Conservation (phyloP, 2,797 vertebrate species). For the Dermochelys coriacea region DNA sequence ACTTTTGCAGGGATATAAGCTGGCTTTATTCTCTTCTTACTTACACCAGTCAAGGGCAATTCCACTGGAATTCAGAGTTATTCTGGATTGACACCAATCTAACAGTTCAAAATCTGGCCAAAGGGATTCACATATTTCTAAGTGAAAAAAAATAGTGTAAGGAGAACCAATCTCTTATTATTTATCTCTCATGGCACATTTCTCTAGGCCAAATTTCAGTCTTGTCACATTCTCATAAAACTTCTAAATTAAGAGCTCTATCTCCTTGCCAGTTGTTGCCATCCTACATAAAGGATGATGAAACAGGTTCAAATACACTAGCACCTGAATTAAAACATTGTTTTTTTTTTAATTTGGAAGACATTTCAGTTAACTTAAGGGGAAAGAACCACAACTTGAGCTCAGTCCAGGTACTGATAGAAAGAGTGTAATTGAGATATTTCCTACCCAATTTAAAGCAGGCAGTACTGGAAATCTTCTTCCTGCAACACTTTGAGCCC, state of each 20-base stretch:
- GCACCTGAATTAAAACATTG: background rate
- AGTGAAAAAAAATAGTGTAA: background rate
- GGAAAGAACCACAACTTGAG: background rate
- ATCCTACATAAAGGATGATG: background rate
- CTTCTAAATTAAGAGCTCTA: background rate
- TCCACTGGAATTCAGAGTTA: background rate
- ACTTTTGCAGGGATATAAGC: background rate
- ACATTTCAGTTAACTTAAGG: background rate
- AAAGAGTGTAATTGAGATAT: background rate
- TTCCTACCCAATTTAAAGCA: background rate
- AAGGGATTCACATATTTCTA: background rate
- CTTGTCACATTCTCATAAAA: background rate
- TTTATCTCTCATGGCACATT: fast-evolving
- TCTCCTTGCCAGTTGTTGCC: background rate
- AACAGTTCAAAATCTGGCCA: background rate
- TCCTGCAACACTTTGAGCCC: background rate
- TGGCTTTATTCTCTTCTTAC: background rate
- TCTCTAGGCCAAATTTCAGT: background rate
- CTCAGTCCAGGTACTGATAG: background rate
- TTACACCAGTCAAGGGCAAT: background rate
- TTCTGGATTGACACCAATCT: background rate
- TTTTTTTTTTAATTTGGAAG: background rate
- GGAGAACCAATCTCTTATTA: background rate
- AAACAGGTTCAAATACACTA: background rate
- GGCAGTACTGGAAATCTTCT: background rate